Evolutionary conservation across 1,140 invertebrate genomes (phyloP).

Genomic region (Heliconius congener): DNA sequence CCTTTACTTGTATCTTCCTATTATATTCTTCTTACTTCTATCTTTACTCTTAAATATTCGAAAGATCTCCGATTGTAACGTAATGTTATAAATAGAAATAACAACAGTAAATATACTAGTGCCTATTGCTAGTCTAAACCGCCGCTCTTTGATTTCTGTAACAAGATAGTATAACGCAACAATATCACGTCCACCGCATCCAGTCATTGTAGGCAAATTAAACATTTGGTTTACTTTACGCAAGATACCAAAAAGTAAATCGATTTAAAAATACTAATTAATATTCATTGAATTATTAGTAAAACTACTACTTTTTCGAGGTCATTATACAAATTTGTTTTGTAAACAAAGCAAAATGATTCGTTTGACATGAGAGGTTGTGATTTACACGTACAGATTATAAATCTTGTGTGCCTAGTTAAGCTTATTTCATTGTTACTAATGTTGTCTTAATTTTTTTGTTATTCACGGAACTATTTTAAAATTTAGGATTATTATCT

Average conservation of each 20-base stretch:
- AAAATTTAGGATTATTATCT: neutral
- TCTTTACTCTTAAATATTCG: too few relatives aligned
- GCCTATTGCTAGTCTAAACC: neutral
- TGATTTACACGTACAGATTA: neutral
- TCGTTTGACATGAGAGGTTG: neutral
- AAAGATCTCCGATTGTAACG: too few relatives aligned
- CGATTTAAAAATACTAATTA: neutral
- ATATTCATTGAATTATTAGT: neutral
- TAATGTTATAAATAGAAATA: neutral
- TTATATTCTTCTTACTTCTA: too few relatives aligned
- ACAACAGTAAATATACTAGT: neutral
- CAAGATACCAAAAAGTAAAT: neutral
- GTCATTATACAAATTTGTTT: neutral
- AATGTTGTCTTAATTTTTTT: neutral
- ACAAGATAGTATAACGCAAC: slow-evolving; percentile 28
- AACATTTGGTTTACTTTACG: slow-evolving; percentile 7
- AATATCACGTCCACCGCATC: slow-evolving; percentile 21
- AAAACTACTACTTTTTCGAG: neutral
- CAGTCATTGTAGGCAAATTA: slow-evolving; percentile 30
- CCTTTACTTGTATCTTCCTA: too few relatives aligned
- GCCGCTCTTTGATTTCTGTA: slow-evolving; percentile 16
- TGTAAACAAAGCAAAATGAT: neutral
- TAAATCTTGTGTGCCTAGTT: too few relatives aligned
- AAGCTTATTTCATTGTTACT: too few relatives aligned
- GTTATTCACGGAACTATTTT: neutral